Percentiles rank a stretch among this genome's conserved stretches.
Conservation (phyloP, 2,113 vertebrate species). For the Centrocercus urophasianus region DNA sequence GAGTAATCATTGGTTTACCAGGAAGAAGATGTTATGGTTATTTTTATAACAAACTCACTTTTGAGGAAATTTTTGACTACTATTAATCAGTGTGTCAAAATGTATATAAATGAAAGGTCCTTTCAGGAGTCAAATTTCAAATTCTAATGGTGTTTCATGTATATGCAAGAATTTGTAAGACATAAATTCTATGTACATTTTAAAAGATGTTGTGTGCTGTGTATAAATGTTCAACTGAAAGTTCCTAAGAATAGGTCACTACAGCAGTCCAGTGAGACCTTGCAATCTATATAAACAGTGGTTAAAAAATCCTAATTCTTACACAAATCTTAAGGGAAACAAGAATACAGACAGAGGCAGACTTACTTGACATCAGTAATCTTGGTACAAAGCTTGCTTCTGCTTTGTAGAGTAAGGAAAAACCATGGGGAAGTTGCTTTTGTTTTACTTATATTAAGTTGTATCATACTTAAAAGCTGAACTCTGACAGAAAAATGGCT, state of each 20-base stretch:
- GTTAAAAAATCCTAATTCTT: neutral
- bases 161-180: neutral
- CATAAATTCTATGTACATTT: neutral
- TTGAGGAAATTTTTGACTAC: neutral
- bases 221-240: neutral
- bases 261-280: neutral
- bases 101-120: constrained; percentile 3
- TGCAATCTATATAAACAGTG: neutral
- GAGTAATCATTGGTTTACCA: constrained; percentile 22
- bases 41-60: constrained; percentile 31
- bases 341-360: neutral
- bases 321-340: neutral
- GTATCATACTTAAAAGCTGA: neutral
- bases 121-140: constrained; percentile 18
- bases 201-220: neutral
- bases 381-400: neutral
- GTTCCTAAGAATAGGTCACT: neutral
- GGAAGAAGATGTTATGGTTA: constrained; percentile 8
- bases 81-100: neutral
- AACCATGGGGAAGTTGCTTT: neutral
- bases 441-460: neutral
- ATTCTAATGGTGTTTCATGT: constrained; percentile 10
- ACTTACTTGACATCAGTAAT: neutral
- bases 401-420: neutral
- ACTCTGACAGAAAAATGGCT: neutral